phyloP scores from a whole-genome alignment of 2,797 vertebrate species.

The Phalanger gymnotis region DNA sequence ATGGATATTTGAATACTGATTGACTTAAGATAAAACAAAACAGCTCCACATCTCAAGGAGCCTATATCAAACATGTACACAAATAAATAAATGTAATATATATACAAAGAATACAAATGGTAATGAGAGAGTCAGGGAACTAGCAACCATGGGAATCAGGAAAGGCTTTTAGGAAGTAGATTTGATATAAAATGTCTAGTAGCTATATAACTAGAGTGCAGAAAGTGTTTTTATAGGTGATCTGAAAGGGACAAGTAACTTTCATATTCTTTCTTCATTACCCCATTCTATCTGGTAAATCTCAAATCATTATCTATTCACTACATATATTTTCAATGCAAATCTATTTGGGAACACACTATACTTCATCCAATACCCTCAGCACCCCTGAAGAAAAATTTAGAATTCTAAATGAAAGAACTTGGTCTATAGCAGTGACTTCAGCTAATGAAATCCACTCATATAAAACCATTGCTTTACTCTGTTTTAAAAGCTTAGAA shows the following conservation, averaged over 20 bases:
- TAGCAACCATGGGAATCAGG: neutral
- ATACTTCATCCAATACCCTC: neutral
- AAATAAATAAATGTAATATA: too few relatives aligned
- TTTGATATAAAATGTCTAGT: neutral
- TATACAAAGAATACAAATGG: too few relatives aligned
- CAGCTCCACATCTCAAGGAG: too few relatives aligned
- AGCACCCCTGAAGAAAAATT: neutral
- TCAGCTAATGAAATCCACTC: neutral
- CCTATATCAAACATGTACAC: too few relatives aligned
- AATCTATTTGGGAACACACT: neutral
- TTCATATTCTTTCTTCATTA: neutral
- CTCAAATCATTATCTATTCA: neutral
- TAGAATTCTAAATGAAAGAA: neutral
- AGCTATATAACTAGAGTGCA: neutral
- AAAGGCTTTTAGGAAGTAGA: neutral
- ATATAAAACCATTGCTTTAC: neutral
- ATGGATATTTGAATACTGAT: too few relatives aligned
- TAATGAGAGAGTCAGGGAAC: too few relatives aligned
- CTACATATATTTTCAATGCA: neutral
- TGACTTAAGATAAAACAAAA: too few relatives aligned
- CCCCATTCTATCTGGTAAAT: neutral
- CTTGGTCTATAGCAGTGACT: neutral
- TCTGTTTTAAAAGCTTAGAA: slow-evolving; percentile 26
- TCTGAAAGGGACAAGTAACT: neutral
- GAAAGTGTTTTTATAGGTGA: neutral